Evolutionary conservation across 2,113 vertebrate genomes (phyloP), one percentile per base, ranked within the genome.

Genomic region (Peucedramus taeniatus): DNA sequence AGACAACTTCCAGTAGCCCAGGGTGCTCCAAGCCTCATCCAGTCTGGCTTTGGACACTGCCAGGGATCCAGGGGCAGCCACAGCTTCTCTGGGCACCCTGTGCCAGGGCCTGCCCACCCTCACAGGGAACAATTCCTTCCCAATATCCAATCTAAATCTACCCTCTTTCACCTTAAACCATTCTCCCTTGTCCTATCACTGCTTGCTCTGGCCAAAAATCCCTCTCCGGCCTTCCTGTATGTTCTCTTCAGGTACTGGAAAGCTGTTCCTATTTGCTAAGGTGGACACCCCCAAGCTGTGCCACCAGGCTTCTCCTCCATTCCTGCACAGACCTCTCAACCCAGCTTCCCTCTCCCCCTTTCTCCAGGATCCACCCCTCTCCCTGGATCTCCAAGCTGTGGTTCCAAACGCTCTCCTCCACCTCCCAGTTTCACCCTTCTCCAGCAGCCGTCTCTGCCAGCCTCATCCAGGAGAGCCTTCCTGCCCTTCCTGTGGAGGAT

Each of bases 361-460:
- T 64, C 42, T 20, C 35, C 60, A 65, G 64, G 42, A 66, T 18
- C 16, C 51, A 12, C 15, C 40, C 54, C 50, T 35, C 10, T 30
- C 37, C 37, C 40, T 39, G 40, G 15, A 11, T 24, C 42, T 70
- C 69, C 64, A 5, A n/a, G 19, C 37, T 81, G 56, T 6, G 3
- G 4, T 15, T 82, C 3, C 0, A 44, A 81, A 49, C 0, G 0
- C 18, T 61, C 31, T 78, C 24, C 50, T 61, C 18, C 11, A 5
- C 11, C 50, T 65, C 50, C 39, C 14, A 9, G 5, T 54, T 64
- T 35, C 30, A 31, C 61, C 69, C 83, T 20, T 7, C 31, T 92
- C 68, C 88, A 61, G 65, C 63, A 81, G 68, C 33, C 13, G 2
- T 20, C 72, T 35, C 65, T 49, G 49, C 42, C 40, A 78, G 37